These are phyloP conservation scores for Eulemur rufifrons DNA, from an alignment of 2,113 vertebrate genomes.

Conservation along the genomic window DNA sequence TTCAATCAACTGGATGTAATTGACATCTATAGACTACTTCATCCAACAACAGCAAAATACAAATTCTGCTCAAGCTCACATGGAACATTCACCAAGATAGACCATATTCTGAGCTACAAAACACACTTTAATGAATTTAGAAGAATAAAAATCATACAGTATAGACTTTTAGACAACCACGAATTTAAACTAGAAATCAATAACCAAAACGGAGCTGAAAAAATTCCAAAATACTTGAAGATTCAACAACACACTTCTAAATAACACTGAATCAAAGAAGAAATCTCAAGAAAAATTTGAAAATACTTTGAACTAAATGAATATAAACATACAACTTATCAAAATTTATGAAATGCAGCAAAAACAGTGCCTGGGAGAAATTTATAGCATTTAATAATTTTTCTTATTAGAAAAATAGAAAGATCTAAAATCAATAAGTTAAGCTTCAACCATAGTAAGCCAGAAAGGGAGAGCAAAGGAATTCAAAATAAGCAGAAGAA, in stretches of 20 bases:
- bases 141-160: not conserved
- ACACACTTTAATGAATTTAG: not conserved
- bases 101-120: not conserved
- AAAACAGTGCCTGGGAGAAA: not conserved
- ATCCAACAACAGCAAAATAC: not conserved
- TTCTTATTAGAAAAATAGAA: not conserved
- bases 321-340: not conserved
- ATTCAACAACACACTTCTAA: not conserved
- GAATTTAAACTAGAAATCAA: not conserved
- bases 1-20: not conserved
- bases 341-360: not conserved
- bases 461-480: not conserved
- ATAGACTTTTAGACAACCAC: not conserved
- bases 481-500: not conserved
- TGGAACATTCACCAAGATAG: not conserved
- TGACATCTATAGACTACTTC: not conserved
- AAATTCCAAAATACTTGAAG: not conserved
- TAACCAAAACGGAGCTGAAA: not conserved
- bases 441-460: not conserved
- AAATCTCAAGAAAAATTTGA: not conserved
- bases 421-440: not conserved
- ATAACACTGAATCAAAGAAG: not conserved
- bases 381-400: not conserved
- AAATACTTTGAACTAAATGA: not conserved
- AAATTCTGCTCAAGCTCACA: not conserved